A percentile compares a stretch with the other conserved stretches of the same genome.
Evolutionary conservation across 2,888 invertebrate genomes (phyloP).

Genomic region (Cerastoderma edule): DNA sequence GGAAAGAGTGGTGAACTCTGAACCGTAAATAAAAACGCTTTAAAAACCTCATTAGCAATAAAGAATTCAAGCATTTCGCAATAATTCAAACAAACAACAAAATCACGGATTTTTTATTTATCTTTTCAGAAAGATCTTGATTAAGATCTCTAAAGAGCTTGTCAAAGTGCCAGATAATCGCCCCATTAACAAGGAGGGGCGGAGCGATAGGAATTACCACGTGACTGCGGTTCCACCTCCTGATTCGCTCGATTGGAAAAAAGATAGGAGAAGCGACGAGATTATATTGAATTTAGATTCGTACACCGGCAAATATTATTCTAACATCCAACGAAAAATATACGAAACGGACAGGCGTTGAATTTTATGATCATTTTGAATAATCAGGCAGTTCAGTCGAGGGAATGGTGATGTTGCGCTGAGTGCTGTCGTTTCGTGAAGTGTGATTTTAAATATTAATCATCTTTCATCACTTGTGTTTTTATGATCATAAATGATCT

Average conservation of each 20-base stretch:
- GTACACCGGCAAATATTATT: conserved; percentile 1
- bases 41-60: conserved; percentile 7
- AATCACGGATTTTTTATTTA: conserved; percentile 22
- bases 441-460: too few relatives aligned
- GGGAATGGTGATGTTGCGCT: neutral
- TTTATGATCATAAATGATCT: too few relatives aligned
- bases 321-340: conserved; percentile 29
- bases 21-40: neutral
- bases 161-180: conserved; percentile 47
- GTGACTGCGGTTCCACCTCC: conserved; percentile 26
- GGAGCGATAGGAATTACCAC: conserved; percentile 42
- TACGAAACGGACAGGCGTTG: conserved; percentile 35
- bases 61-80: conserved; percentile 21
- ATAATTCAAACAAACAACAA: conserved; percentile 14
- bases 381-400: conserved; percentile 18
- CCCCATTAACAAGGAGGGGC: conserved; percentile 39
- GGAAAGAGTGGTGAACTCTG: conserved; percentile 1
- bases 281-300: conserved; percentile 23
- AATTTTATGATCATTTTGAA: conserved; percentile 38
- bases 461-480: too few relatives aligned
- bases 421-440: neutral
- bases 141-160: conserved; percentile 41
- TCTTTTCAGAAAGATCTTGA: conserved; percentile 33
- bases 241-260: conserved; percentile 35
- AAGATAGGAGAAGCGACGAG: neutral